A percentile compares a stretch with the other conserved stretches of the same genome.
Conservation (phyloP, 2,888 invertebrate genomes). For the Limnephilus auricula region DNA sequence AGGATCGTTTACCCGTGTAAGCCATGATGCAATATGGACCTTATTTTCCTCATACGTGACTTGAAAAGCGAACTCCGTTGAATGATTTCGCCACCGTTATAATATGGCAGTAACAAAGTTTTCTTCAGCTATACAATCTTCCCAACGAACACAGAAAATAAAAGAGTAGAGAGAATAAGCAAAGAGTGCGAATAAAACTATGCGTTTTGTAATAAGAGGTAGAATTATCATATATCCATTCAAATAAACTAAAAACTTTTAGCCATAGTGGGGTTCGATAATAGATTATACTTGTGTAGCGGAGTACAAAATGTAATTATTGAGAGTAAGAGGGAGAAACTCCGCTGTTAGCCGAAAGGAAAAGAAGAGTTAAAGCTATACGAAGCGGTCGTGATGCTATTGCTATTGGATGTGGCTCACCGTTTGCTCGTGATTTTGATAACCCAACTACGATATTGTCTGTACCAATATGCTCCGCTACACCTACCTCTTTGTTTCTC, state of each 20-base stretch:
- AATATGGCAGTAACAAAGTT: neutral
- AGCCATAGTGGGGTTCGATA: neutral
- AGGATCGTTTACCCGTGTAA: conserved; percentile 10
- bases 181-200: neutral
- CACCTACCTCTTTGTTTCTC: neutral
- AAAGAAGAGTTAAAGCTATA: neutral
- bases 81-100: conserved; percentile 19
- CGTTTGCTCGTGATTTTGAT: conserved; percentile 62
- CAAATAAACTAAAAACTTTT: neutral
- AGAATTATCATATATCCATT: neutral
- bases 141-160: neutral
- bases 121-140: neutral
- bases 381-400: conserved; percentile 29
- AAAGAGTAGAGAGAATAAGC: neutral
- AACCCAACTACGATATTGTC: conserved; percentile 65
- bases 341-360: neutral
- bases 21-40: conserved; percentile 30
- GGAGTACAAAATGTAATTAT: conserved; percentile 9
- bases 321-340: conserved; percentile 3
- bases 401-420: neutral
- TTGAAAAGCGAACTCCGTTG: conserved; percentile 15
- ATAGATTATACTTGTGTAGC: neutral
- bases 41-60: conserved; percentile 46
- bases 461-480: conserved; percentile 38
- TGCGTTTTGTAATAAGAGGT: neutral